Percentiles rank a stretch among this genome's conserved stretches.
Evolutionary conservation across 2,797 vertebrate species (phyloP).

Genomic region (Eurystomus glaucurus): DNA sequence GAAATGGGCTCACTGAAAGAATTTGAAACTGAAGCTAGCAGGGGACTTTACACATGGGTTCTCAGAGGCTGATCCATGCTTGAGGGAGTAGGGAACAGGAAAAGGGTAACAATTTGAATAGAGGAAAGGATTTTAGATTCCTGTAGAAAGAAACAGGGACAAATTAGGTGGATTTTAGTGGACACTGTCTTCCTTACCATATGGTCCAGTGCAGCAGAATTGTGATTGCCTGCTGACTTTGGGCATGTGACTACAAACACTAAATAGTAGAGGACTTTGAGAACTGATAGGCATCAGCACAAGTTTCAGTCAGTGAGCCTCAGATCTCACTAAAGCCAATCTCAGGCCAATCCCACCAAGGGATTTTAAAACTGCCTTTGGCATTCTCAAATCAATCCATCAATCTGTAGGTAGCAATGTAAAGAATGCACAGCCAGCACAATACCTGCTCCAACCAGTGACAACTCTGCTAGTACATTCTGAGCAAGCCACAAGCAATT

Average conservation of each 20-base stretch:
- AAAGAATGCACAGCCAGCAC: conserved; percentile 34
- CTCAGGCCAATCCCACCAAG: neutral
- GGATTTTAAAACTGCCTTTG: conserved; percentile 54
- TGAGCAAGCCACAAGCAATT: conserved; percentile 19
- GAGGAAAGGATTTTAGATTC: neutral
- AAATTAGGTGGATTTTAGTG: neutral
- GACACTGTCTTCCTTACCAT: neutral
- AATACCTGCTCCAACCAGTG: neutral
- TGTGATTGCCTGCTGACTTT: conserved; percentile 1
- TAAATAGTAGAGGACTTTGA: neutral
- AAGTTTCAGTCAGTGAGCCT: neutral
- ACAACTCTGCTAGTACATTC: neutral
- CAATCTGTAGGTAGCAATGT: conserved; percentile 34
- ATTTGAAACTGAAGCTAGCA: neutral
- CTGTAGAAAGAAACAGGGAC: neutral
- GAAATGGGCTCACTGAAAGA: neutral
- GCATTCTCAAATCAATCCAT: conserved; percentile 62
- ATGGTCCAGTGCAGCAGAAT: neutral
- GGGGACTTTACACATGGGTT: neutral
- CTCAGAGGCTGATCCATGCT: neutral
- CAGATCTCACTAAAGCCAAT: neutral
- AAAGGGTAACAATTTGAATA: neutral
- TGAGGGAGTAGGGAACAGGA: neutral
- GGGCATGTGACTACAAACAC: neutral
- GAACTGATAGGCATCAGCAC: conserved; percentile 2